Evolutionary conservation across 2,888 invertebrate species (phyloP), one percentile per base, ranked within the genome.

Genomic region (Cerastis leucographa): DNA sequence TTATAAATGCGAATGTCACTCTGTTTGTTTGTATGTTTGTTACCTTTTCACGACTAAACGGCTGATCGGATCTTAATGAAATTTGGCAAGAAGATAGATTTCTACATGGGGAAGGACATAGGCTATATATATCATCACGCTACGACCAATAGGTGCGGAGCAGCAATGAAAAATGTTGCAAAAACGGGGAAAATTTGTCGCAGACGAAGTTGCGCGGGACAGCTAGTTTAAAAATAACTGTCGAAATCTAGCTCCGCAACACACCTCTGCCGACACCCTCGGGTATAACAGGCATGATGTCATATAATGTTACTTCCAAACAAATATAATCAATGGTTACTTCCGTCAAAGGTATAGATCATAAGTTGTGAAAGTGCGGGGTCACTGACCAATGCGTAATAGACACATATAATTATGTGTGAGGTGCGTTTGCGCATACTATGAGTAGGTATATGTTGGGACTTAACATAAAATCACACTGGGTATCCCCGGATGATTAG

Each of bases 331-430:
- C n/a, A n/a, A 35, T 35, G 35, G 25, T 84, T 71, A 80, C 65
- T 74, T 69, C 75, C 81, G 69, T 70, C 54, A 65, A 80, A 84
- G 74, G 74, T 73, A 59, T 64, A 72, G 74, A 80, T 81, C 81
- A 74, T 81, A 69, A 66, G 80, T 71, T 76, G 81, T 84, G 81
- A 81, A 81, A 81, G 81, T 61, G 59, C 56, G 73, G 59, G 84
- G 59, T 80, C 85, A 42, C 12, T 65, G 85, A 84, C 81, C 81
- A 19, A n/a, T 84, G 51, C 54, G 80, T 81, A 81, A 80, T 80
- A 69, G 65, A 72, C 19, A 51, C 3, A 11, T n/a, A 69, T 71
- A 71, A 82, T 81, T 85, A 85, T 46, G 22, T 56, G 70, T 46
- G 64, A 64, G 49, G 42, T 80, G 84, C 69, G 74, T 35, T 14